Percentiles rank a stretch among this genome's conserved stretches.
Evolutionary conservation across 1,140 invertebrate genomes (phyloP).

Genomic region (Pantala flavescens): DNA sequence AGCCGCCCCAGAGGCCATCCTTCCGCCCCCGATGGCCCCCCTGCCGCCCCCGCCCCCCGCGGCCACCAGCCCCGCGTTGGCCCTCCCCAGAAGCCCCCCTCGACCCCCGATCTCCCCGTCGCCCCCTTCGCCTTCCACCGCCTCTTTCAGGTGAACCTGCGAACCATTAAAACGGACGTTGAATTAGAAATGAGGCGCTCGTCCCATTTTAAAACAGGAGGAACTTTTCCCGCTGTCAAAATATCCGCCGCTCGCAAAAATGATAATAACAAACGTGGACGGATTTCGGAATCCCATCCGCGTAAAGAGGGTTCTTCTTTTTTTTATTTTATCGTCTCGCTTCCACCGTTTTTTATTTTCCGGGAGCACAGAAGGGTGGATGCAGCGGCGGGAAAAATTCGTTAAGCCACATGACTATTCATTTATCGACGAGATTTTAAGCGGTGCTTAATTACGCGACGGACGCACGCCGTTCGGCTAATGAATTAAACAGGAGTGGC

Average conservation of each 20-base stretch:
- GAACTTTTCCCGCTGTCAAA: neutral
- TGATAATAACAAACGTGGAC: neutral
- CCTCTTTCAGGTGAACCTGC: constrained; percentile 3
- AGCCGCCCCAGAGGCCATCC: constrained; percentile 34
- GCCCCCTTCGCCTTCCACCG: neutral
- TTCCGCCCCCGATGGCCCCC: neutral
- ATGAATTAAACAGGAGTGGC: too few relatives aligned
- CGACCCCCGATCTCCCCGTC: neutral
- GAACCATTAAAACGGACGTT: neutral
- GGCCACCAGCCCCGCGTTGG: neutral
- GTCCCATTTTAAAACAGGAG: neutral
- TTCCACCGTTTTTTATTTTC: too few relatives aligned
- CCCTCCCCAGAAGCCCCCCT: neutral
- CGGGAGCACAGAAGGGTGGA: too few relatives aligned
- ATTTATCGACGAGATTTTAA: too few relatives aligned
- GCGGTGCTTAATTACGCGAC: too few relatives aligned
- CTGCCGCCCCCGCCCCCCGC: neutral
- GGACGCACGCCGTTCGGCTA: too few relatives aligned
- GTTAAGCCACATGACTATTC: too few relatives aligned
- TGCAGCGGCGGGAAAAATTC: too few relatives aligned
- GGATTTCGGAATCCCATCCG: neutral
- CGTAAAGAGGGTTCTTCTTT: too few relatives aligned
- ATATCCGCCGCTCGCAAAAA: neutral
- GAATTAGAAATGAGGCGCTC: constrained; percentile 1
- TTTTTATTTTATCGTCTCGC: too few relatives aligned